A percentile compares a stretch with the other conserved stretches of the same genome.
Conservation (phyloP, 2,797 vertebrate species). For the Myioborus melanocephalus region DNA sequence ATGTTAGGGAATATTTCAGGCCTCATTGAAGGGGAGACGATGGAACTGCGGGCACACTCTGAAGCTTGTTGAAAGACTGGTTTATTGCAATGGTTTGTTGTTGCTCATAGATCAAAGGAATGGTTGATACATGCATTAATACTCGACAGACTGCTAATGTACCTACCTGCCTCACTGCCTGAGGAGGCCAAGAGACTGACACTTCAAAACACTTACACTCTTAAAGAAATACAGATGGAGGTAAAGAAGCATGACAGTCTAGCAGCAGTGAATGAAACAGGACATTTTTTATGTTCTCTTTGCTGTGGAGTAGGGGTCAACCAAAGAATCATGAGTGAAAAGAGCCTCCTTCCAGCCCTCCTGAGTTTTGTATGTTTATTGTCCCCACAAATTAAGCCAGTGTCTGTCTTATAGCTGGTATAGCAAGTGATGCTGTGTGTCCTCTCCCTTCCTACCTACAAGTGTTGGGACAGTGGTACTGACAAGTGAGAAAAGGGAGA, state of each 20-base stretch:
- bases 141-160: background rate
- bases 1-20: background rate
- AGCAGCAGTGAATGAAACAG: background rate
- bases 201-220: background rate
- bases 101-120: background rate
- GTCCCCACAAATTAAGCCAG: fast-evolving
- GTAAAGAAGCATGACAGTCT: background rate
- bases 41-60: background rate
- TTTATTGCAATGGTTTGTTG: background rate
- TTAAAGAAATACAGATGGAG: background rate
- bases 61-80: background rate
- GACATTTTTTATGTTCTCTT: background rate
- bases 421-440: background rate
- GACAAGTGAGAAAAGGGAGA: background rate
- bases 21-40: background rate
- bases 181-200: background rate
- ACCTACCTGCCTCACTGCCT: background rate
- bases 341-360: background rate
- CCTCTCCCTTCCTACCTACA: background rate
- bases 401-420: background rate
- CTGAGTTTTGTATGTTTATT: background rate
- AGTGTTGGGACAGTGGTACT: background rate
- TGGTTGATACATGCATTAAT: background rate
- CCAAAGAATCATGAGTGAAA: background rate
- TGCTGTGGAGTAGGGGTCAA: background rate